Percentiles rank a stretch among this genome's conserved stretches.
phyloP scores from a whole-genome alignment of 1,140 invertebrate species.

The Drosophila kanapiae region DNA sequence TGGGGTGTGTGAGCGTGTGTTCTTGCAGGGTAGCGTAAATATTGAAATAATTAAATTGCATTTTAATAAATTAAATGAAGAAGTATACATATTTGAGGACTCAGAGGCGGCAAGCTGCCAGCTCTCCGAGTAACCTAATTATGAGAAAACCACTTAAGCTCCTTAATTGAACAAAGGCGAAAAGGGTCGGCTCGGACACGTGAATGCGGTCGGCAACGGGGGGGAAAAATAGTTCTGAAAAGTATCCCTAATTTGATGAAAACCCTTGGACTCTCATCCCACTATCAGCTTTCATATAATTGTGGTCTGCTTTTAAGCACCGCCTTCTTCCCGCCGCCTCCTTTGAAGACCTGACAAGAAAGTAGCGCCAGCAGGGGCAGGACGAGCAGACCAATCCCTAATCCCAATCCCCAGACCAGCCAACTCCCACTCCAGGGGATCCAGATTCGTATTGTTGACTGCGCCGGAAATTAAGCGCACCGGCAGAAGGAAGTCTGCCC shows the following conservation, averaged over 20 bases:
- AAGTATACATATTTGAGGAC: constrained; percentile 31
- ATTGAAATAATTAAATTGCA: constrained; percentile 64
- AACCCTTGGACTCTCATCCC: constrained; percentile 1
- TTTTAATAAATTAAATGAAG: constrained; percentile 59
- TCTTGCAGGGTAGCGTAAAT: constrained; percentile 30
- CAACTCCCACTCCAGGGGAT: constrained; percentile 13
- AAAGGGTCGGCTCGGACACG: constrained; percentile 14
- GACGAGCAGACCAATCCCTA: constrained; percentile 36
- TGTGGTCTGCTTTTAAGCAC: background rate
- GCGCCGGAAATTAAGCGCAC: constrained; percentile 73
- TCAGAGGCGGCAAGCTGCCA: background rate
- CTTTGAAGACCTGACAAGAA: constrained; percentile 23
- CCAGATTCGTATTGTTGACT: constrained; percentile 52
- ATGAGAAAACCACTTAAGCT: constrained; percentile 33
- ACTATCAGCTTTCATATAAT: constrained; percentile 11
- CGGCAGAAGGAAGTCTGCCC: constrained; percentile 65
- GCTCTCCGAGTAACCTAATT: constrained; percentile 28
- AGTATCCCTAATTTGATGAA: constrained; percentile 12
- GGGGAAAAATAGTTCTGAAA: constrained; percentile 4
- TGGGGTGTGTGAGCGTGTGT: background rate
- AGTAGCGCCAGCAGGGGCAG: background rate
- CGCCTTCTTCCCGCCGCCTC: background rate
- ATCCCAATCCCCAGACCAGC: constrained; percentile 16
- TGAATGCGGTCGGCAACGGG: constrained; percentile 8
- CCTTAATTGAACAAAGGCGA: constrained; percentile 40